phyloP scores from a whole-genome alignment of 2,113 vertebrate species.

The Micromys minutus region DNA sequence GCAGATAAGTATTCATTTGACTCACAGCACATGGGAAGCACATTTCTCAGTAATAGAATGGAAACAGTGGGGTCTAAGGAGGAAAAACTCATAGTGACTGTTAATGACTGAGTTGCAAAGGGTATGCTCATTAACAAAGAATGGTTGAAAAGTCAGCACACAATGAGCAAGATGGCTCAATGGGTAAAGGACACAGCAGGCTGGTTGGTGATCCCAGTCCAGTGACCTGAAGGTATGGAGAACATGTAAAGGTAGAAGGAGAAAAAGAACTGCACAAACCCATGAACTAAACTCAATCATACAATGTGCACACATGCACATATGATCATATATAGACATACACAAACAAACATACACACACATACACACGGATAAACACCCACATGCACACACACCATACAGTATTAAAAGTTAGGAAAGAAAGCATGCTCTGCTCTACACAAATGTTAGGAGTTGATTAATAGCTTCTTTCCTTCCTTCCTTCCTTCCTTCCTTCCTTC shows the following conservation, averaged over 20 bases:
- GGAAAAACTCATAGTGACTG: rapidly evolving
- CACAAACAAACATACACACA: background rate
- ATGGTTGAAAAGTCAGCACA: background rate
- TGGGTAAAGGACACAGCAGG: background rate
- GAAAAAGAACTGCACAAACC: background rate
- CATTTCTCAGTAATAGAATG: background rate
- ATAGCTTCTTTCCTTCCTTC: too few relatives aligned
- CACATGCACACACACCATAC: background rate
- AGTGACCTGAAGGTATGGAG: background rate
- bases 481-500: too few relatives aligned
- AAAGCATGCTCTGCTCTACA: background rate
- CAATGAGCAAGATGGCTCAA: too few relatives aligned
- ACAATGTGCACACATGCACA: background rate
- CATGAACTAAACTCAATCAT: background rate
- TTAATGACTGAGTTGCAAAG: background rate
- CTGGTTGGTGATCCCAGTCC: background rate
- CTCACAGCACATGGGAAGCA: background rate
- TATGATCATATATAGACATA: background rate
- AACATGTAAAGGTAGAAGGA: background rate
- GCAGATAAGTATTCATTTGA: background rate
- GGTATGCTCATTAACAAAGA: background rate
- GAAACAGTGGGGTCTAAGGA: background rate
- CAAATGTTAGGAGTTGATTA: background rate
- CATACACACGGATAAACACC: background rate
- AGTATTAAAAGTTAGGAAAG: background rate